Conservation (phyloP, 1,140 invertebrate genomes). For the Dreissena rostriformis region DNA sequence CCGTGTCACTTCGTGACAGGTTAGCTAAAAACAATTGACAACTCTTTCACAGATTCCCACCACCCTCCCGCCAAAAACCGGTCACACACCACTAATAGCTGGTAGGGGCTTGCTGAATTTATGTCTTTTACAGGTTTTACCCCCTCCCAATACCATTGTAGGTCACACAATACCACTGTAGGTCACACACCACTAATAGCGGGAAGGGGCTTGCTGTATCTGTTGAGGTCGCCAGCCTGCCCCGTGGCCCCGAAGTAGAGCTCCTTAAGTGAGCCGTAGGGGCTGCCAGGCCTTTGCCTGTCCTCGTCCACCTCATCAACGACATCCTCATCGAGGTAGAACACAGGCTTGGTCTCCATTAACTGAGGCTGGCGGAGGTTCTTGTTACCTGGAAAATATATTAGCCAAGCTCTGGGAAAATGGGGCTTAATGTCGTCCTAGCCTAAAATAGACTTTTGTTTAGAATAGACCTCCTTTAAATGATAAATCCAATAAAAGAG, state of each 20-base stretch:
- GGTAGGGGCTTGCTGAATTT: slow-evolving; percentile 67
- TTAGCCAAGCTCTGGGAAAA: no score
- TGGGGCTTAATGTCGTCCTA: no score
- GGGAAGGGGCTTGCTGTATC: slow-evolving; percentile 67
- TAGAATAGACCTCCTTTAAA: no score
- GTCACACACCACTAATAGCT: slow-evolving; percentile 58
- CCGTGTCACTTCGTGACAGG: no score
- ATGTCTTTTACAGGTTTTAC: slow-evolving; percentile 45
- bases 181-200: slow-evolving; percentile 56
- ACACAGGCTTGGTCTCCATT: slow-evolving; percentile 69
- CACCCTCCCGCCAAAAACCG: slow-evolving; percentile 25
- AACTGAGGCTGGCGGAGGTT: slow-evolving; percentile 62
- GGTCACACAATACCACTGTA: neutral
- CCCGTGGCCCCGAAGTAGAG: slow-evolving; percentile 51
- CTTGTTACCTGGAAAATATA: slow-evolving; percentile 43
- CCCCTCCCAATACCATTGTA: slow-evolving; percentile 36
- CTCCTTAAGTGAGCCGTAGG: slow-evolving; percentile 61
- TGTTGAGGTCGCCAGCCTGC: slow-evolving; percentile 46
- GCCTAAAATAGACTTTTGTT: no score
- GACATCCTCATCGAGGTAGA: slow-evolving; percentile 69
- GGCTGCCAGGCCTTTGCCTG: slow-evolving; percentile 48
- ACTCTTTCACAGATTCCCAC: slow-evolving; percentile 49
- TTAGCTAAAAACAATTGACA: no score
- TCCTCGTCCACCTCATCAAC: slow-evolving; percentile 52
- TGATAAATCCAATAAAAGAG: no score